Conservation (phyloP, 1,140 invertebrate species). For the Drosophila bocqueti region DNA sequence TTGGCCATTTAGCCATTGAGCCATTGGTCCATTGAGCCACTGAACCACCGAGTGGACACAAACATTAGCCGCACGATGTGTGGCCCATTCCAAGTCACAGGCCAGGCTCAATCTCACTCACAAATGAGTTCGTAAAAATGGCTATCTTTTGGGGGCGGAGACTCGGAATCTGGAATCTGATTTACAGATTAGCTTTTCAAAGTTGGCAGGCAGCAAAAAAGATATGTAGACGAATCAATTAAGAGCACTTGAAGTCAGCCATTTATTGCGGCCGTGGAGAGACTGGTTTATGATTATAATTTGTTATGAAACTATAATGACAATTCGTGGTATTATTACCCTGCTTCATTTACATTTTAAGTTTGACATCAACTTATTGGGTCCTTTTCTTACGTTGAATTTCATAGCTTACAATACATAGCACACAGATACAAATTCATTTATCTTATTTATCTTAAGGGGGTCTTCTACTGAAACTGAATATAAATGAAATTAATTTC, state of each 20-base stretch:
- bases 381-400: no score
- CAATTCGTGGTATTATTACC: no score
- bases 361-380: no score
- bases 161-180: conserved; percentile 4
- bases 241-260: not conserved
- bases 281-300: not conserved
- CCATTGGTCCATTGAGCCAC: not conserved
- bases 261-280: not conserved
- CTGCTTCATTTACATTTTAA: no score
- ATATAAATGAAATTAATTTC: no score
- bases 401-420: no score
- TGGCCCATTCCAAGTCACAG: conserved; percentile 11
- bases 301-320: no score
- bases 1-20: not conserved
- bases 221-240: not conserved
- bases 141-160: conserved; percentile 7
- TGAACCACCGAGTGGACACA: conserved; percentile 13
- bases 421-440: no score
- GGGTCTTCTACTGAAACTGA: no score
- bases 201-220: conserved; percentile 1
- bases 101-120: conserved; percentile 12
- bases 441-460: no score
- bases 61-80: conserved; percentile 14
- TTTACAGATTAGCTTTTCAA: conserved; percentile 2
- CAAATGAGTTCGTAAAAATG: conserved; percentile 17